These are phyloP conservation scores for Callorhinus ursinus DNA, from an alignment of 2,113 vertebrate genomes.

Conservation along the genomic window DNA sequence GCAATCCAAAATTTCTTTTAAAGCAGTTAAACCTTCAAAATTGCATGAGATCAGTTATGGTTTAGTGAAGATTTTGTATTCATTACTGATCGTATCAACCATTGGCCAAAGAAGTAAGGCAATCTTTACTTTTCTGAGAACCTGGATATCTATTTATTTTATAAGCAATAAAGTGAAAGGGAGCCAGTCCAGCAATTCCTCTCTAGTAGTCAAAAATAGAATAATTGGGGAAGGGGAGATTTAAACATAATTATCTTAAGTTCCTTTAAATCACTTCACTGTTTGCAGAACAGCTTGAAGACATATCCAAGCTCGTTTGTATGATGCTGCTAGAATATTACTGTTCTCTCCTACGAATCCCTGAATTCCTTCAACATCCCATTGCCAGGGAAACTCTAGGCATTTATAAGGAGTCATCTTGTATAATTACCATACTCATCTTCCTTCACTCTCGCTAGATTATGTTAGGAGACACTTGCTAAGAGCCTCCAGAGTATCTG, in stretches of 20 bases:
- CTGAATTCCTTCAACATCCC: not conserved
- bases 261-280: constrained; percentile 56
- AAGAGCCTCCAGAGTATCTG: not conserved
- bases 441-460: not conserved
- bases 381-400: not conserved
- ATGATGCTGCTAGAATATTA: constrained; percentile 52
- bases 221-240: not conserved
- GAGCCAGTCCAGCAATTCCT: constrained; percentile 21
- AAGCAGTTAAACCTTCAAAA: constrained; percentile 61
- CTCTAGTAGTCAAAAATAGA: constrained; percentile 27
- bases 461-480: not conserved
- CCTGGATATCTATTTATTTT: constrained; percentile 40
- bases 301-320: not conserved
- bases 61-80: constrained; percentile 47
- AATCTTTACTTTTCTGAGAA: constrained; percentile 26
- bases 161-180: constrained; percentile 25
- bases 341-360: constrained; percentile 17
- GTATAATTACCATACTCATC: not conserved
- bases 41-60: not conserved
- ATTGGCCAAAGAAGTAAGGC: constrained; percentile 47
- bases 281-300: constrained; percentile 53
- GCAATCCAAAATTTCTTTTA: constrained; percentile 38
- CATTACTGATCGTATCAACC: not conserved
- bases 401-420: constrained; percentile 34
- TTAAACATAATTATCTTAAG: constrained; percentile 61